A percentile compares a stretch with the other conserved stretches of the same genome.
Conservation (phyloP, 2,888 invertebrate species). For the Hirtodrosophila histrioides region DNA sequence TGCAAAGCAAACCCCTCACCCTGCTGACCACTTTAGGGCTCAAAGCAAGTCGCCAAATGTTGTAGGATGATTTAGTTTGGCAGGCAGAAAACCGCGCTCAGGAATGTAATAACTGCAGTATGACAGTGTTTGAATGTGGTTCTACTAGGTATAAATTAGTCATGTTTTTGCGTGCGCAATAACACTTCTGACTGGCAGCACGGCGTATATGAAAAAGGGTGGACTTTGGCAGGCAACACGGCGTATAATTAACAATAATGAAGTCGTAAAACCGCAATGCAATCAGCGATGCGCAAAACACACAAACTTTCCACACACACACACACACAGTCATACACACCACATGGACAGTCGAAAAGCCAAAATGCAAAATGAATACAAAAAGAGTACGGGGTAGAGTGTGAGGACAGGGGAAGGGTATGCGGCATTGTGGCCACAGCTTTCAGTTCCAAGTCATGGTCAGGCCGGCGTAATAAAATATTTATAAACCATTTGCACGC, state of each 20-base stretch:
- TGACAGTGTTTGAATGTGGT: slow-evolving; percentile 25
- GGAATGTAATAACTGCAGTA: slow-evolving; percentile 28
- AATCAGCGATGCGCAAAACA: slow-evolving; percentile 80
- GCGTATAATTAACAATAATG: slow-evolving; percentile 80
- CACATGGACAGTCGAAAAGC: slow-evolving; percentile 55
- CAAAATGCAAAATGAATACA: slow-evolving; percentile 45
- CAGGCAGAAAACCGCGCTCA: slow-evolving; percentile 9
- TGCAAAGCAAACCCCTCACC: too few relatives aligned
- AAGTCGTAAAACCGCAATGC: slow-evolving; percentile 80
- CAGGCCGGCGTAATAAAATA: slow-evolving; percentile 72
- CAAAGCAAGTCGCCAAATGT: slow-evolving; percentile 3
- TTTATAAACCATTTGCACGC: slow-evolving; percentile 83
- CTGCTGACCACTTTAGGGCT: not conserved
- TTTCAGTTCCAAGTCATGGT: slow-evolving; percentile 55
- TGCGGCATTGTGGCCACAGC: slow-evolving; percentile 33
- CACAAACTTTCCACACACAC: slow-evolving; percentile 50
- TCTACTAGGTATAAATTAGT: slow-evolving; percentile 47
- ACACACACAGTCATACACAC: slow-evolving; percentile 17
- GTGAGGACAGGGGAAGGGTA: not conserved
- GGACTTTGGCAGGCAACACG: slow-evolving; percentile 49
- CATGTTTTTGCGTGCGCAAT: slow-evolving; percentile 39
- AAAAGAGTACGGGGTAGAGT: slow-evolving; percentile 4
- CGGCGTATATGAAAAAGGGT: slow-evolving; percentile 11
- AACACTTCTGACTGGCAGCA: slow-evolving; percentile 34
- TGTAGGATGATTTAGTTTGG: slow-evolving; percentile 23